Base-by-base conservation (phyloP, 1,140 invertebrate species). In the Mylabris phalerata region DNA sequence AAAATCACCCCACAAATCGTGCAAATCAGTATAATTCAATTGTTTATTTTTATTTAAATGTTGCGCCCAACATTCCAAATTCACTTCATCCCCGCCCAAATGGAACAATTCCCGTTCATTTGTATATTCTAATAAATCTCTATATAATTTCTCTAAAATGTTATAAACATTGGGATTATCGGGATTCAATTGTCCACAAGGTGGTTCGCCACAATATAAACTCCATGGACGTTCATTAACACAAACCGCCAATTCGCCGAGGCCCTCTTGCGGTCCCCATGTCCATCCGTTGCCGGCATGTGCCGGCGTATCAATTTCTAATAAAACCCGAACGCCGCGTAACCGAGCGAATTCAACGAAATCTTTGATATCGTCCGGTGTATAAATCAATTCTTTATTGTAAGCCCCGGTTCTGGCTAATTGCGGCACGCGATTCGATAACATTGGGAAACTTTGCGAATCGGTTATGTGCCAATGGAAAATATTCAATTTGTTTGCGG, bases 391-490 rank as follows among this genome's bases (percentile, higher is more conserved):
- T 26, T 81, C 78, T 0, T 81, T 76, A 3, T 82, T 82, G 67
- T 92, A 92, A 0, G 90, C 86, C 10, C 90, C 90, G 62, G 85
- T 85, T 57, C 82, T 80, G 1, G 84, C 79, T 68, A 93, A 75
- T 62, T 86, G 78, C 0, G 90, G 89, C 27, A 85, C 82, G 55
- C 80, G 78, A 9, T 82, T 77, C 3, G 87, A 80, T 39, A 83
- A 75, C 60, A 91, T 79, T 0, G 90, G 89, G 73, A 92, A 92
- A 66, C 88, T 90, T 64, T 93, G 90, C 0, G 85, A 84, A 69
- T 92, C 90, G 2, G 88, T 89, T 0, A 88, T 79, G 67, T 93
- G 90, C 89, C 89, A 92, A 72, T 93, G 90, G 52, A 93, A 84
- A 6, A 88, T 85, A 75, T 93, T 93, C 48, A 93, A 75, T 75